Percentiles rank a stretch among this genome's conserved stretches.
Evolutionary conservation across 2,113 vertebrate genomes (phyloP).

Genomic region (Cervus canadensis): DNA sequence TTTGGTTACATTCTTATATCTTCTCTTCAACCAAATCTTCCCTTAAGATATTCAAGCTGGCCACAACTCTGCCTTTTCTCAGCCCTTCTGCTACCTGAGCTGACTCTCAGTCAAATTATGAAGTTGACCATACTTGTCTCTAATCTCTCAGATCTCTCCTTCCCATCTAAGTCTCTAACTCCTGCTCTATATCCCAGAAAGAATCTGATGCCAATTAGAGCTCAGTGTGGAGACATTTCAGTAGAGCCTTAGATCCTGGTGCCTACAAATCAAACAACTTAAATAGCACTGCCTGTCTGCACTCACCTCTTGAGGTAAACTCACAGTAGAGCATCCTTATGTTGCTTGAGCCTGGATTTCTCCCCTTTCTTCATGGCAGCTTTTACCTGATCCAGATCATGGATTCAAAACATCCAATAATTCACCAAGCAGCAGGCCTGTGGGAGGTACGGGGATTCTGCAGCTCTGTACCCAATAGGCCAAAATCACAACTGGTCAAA

Average conservation of each 20-base stretch:
- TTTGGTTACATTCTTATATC: no score
- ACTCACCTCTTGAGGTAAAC: background rate
- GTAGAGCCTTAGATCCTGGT: background rate
- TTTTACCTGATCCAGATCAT: background rate
- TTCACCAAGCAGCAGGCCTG: background rate
- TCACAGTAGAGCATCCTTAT: background rate
- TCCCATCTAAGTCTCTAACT: background rate
- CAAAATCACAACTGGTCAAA: background rate
- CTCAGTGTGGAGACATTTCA: background rate
- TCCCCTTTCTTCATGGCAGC: background rate
- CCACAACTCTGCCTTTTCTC: background rate
- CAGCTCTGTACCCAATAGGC: background rate
- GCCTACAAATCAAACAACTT: background rate
- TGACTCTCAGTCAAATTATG: background rate
- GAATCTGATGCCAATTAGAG: background rate
- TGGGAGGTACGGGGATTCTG: background rate
- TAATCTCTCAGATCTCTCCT: background rate
- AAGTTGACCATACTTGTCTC: background rate
- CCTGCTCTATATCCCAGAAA: background rate
- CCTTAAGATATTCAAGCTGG: background rate
- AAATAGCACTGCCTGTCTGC: background rate
- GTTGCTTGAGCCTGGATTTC: background rate
- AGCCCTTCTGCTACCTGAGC: background rate
- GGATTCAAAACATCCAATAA: background rate
- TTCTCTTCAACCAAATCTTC: background rate